Evolutionary conservation across 2,797 vertebrate genomes (phyloP).

Genomic region (Enteromius argenteus): DNA sequence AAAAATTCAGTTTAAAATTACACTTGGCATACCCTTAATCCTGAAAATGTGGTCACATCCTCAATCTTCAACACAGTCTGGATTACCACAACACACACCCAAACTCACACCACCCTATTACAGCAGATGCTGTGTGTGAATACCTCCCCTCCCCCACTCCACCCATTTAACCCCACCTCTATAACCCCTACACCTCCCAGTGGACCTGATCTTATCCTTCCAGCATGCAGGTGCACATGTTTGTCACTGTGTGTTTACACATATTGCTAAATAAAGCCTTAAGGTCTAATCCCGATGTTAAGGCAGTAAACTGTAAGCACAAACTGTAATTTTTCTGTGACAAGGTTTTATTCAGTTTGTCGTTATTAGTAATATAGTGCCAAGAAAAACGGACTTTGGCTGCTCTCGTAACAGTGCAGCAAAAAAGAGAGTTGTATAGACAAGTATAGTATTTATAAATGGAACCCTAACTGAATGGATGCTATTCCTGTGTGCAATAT

Average conservation of each 20-base stretch:
- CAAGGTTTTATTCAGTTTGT: not conserved
- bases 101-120: conserved; percentile 6
- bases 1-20: not conserved
- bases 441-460: not conserved
- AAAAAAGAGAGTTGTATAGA: not conserved
- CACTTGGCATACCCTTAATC: not conserved
- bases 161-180: not conserved
- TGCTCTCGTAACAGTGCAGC: not conserved
- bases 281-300: not conserved
- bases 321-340: not conserved
- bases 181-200: conserved; percentile 7
- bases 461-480: not conserved
- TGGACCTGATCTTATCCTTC: not conserved
- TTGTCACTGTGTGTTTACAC: conserved; percentile 8
- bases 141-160: conserved; percentile 14
- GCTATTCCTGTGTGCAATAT: not conserved
- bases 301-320: not conserved
- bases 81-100: not conserved
- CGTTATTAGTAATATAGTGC: not conserved
- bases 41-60: not conserved
- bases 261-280: not conserved
- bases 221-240: conserved; percentile 8
- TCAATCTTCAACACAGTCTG: not conserved
- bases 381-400: conserved; percentile 8
- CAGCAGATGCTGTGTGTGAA: conserved; percentile 47